Conservation (phyloP, 37 sponge, comb jelly and placozoan species). For the Crambe crambe region DNA sequence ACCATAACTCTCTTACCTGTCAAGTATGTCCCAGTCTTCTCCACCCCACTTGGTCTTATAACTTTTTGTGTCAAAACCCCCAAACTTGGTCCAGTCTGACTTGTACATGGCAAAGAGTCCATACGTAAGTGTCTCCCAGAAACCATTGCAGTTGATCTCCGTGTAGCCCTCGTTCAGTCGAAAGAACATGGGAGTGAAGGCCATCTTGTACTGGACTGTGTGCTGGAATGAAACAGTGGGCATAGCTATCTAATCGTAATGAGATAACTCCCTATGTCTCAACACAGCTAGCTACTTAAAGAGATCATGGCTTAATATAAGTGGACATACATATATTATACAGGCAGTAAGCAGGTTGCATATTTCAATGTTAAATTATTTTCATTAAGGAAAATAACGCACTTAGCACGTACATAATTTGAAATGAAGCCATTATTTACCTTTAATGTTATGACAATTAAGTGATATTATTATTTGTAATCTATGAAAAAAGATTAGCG, state of each 20-base stretch:
- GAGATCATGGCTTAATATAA: too few species aligned
- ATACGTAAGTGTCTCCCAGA: conserved; percentile 73
- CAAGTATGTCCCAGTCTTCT: conserved; percentile 80
- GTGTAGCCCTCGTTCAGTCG: conserved; percentile 59
- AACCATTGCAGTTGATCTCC: conserved; percentile 60
- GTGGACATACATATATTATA: neutral
- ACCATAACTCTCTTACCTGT: conserved; percentile 51
- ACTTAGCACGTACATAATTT: too few species aligned
- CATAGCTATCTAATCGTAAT: neutral
- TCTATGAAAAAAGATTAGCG: too few species aligned
- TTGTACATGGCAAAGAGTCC: conserved; percentile 72
- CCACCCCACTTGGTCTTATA: conserved; percentile 76
- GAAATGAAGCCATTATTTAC: too few species aligned
- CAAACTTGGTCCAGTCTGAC: conserved; percentile 63
- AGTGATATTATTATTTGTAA: too few species aligned
- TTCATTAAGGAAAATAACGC: too few species aligned
- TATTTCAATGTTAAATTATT: too few species aligned
- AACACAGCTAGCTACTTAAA: too few species aligned
- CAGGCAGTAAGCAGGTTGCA: neutral
- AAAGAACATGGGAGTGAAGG: conserved; percentile 68
- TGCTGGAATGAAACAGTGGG: conserved; percentile 32
- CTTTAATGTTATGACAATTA: too few species aligned
- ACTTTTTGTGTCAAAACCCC: conserved; percentile 51
- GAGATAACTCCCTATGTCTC: too few species aligned
- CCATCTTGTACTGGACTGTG: conserved; percentile 64